Base-by-base conservation (phyloP, 2,888 invertebrate species). In the Thymelicus sylvestris region DNA sequence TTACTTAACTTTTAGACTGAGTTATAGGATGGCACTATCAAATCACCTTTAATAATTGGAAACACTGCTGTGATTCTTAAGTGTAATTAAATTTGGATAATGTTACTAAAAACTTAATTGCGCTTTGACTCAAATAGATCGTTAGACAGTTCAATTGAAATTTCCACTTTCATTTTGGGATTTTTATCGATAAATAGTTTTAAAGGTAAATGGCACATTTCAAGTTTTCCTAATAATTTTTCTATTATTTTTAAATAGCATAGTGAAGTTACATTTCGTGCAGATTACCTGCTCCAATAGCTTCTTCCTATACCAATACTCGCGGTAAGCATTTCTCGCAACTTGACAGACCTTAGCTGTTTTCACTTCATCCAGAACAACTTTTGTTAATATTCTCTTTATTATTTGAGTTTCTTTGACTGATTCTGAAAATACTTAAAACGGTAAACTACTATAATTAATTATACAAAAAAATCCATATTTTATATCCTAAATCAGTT, bases 231-330 rank as follows among this genome's bases (percentile, higher is more conserved):
- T 31, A 5, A 2, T 3, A 31, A 31, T 31, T 31, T 31, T 31
- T 31, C 3, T 31, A 31, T 31, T 31, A 31, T 31, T 31, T 31
- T 31, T 5, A 31, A 31, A 5, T 5, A 31, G 4, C 12, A 10
- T 10, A 8, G 44, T 44, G 44, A 12, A 19, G 19, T 19, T 19
- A 19, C 19, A 19, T 19, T 19, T 19, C 19, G 19, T 19, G 19
- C 19, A 47, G 4, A 52, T 55, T 69, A 91, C 92, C 85, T 87
- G 80, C 73, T 86, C 80, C 72, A 93, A 72, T 7, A 87, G 52
- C 31, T 84, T 86, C 83, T 88, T 92, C 55, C 89, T 82, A 69
- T 92, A 93, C 89, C 90, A 90, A 71, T 90, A 93, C 64, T 93
- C 92, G 0, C 86, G 82, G 77, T 90, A 91, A 0, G 91, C 88